Evolutionary conservation across 2,888 invertebrate species (phyloP), one percentile per base, ranked within the genome.

Genomic region (Volucella zonaria): DNA sequence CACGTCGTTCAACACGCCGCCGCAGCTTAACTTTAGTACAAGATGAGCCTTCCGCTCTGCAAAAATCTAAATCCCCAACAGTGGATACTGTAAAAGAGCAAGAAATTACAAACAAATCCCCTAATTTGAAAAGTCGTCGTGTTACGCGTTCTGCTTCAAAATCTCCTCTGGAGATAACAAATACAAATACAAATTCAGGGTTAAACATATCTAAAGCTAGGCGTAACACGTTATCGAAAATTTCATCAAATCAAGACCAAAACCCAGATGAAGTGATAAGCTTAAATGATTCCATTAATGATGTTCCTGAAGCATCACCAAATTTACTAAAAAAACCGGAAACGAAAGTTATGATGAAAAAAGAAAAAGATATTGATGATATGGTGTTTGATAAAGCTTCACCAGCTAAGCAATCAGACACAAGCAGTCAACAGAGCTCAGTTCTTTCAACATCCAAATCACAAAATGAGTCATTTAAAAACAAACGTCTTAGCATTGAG

Each of bases 71-170:
- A 58, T 61, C 61, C 4, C 73, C 73, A 38, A 42, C 52, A 18
- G 31, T 86, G 31, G 49, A 81, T 40, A 52, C 71, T 1, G 64
- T 87, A 9, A 14, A 71, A 11, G 87, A 88, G 56, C 89, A 89
- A 56, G 87, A 83, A 8, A 45, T 62, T 38, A 11, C 67, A 15
- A n/a, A 62, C 12, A 71, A 64, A 15, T 56, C 59, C 38, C 74
- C 82, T 18, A 10, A 76, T 15, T 1, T 18, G 6, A 40, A 4
- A 47, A 64, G 18, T 15, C 47, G 0, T 11, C 83, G 81, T 49
- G 56, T 87, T 3, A 86, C 85, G 18, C 87, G 87, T n/a, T 87
- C 87, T 1, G 62, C 80, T 58, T 87, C 87, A 8, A 87, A 87
- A 45, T 88, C 88, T 2, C 88, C 88, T 11, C 45, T 67, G 14